Evolutionary conservation across 2,113 vertebrate species (phyloP).

Genomic region (Notarius quadriscutis): DNA sequence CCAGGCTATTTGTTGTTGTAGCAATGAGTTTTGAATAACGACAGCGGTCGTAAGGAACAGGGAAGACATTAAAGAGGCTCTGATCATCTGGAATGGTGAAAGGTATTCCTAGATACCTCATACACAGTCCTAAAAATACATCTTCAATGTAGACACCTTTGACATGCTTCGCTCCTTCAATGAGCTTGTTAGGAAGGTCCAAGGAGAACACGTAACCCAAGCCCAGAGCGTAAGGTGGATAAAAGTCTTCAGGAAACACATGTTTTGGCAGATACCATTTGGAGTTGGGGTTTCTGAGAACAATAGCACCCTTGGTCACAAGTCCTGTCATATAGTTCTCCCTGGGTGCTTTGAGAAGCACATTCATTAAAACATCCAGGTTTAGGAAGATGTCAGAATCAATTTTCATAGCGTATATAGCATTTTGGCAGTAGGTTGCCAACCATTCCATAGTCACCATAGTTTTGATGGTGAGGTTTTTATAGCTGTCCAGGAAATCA

Average conservation of each 20-base stretch:
- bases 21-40: conserved; percentile 57
- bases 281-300: neutral
- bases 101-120: conserved; percentile 59
- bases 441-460: conserved; percentile 84
- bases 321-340: conserved; percentile 56
- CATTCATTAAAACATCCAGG: conserved; percentile 54
- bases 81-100: neutral
- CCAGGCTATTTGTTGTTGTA: neutral
- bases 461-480: conserved; percentile 80
- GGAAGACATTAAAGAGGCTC: conserved; percentile 44
- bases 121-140: conserved; percentile 68
- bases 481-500: conserved; percentile 79
- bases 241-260: conserved; percentile 36
- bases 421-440: conserved; percentile 64
- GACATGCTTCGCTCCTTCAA: conserved; percentile 57
- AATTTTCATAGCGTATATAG: conserved; percentile 74
- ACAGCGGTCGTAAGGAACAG: conserved; percentile 55
- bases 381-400: conserved; percentile 79
- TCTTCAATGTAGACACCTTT: conserved; percentile 76
- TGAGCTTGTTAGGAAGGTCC: conserved; percentile 59
- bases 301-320: neutral
- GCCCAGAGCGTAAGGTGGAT: conserved; percentile 69
- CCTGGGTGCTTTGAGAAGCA: conserved; percentile 30
- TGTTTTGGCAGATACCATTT: conserved; percentile 71
- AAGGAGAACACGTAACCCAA: conserved; percentile 73